Evolutionary conservation across 92 coral and sea anemone species (phyloP), one percentile per base, ranked within the genome.

Genomic region (Phenganax stokvisi): DNA sequence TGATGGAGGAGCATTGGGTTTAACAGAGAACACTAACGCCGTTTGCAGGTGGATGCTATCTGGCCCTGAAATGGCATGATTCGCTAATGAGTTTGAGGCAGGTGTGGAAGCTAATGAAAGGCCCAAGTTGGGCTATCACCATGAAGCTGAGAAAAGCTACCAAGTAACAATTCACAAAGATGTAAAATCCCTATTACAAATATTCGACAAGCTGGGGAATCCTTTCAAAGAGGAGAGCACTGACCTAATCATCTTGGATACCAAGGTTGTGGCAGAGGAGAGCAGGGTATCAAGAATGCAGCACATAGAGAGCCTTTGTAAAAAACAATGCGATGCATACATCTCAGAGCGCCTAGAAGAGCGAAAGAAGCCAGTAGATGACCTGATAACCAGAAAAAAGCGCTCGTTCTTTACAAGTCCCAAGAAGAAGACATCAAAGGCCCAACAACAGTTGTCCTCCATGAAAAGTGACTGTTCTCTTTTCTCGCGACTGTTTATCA

Each of bases 391-490:
- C 61, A 83, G 81, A 82, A 89, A 86, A 79, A 89, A 86, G 63
- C 74, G 86, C 12, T 85, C 85, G 17, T 54, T 89, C 37, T 89
- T 86, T 75, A 59, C 65, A 1, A 72, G 57, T 29, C 62, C 28
- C 10, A 51, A 25, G 13, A 75, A 86, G 67, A 73, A 15, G 29
- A 56, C 25, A 20, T 63, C 83, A 8, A 89, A 89, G 85, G 59
- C 80, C 56, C 66, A 86, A 47, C 83, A 56, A 10, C 86, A 85
- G 67, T 28, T 68, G 69, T 55, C 64, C 52, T 82, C 75, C 0
- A 30, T 89, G 74, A 89, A 86, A 75, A 83, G 82, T 56, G 89
- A 89, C 57, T 89, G 89, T 69, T 67, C 85, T 0, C 78, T 89
- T 15, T 84, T 86, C 65, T 86, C 92, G 9, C 58, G 89, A 65